Conservation (phyloP, 2,797 vertebrate genomes). For the Loris lydekkerianus region DNA sequence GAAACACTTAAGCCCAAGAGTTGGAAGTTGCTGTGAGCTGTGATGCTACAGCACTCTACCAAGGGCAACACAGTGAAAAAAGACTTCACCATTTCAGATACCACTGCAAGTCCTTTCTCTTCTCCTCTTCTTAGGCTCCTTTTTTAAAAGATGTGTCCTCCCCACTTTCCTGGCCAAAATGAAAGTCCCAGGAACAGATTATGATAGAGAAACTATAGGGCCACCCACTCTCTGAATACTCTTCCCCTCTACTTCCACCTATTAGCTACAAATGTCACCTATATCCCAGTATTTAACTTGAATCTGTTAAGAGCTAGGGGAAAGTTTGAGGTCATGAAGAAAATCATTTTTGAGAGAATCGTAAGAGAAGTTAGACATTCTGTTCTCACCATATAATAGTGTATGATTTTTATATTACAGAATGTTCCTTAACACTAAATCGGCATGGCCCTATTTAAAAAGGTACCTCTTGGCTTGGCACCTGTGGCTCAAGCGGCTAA, state of each 20-base stretch:
- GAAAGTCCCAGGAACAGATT: not conserved
- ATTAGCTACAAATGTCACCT: slow-evolving; percentile 17
- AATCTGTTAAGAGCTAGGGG: not conserved
- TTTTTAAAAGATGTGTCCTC: not conserved
- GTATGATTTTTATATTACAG: slow-evolving; percentile 29
- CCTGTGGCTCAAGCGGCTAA: no score
- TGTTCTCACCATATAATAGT: not conserved
- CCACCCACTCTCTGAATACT: slow-evolving; percentile 3
- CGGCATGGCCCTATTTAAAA: slow-evolving; percentile 23
- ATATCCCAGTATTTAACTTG: slow-evolving; percentile 27
- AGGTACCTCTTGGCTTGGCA: not conserved
- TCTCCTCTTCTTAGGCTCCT: not conserved
- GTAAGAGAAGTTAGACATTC: not conserved
- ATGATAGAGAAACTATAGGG: not conserved
- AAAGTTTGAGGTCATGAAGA: slow-evolving; percentile 7
- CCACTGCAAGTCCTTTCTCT: not conserved
- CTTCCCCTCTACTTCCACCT: not conserved
- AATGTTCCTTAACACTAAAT: not conserved
- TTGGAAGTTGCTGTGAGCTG: no score
- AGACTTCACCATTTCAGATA: slow-evolving; percentile 9
- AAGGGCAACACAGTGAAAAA: no score
- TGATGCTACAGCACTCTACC: no score
- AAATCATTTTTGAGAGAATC: slow-evolving; percentile 54
- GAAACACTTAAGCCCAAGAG: no score
- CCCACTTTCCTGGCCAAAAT: not conserved